Base-by-base conservation (phyloP, 2,888 invertebrate genomes). In the Crocallis elinguaria region DNA sequence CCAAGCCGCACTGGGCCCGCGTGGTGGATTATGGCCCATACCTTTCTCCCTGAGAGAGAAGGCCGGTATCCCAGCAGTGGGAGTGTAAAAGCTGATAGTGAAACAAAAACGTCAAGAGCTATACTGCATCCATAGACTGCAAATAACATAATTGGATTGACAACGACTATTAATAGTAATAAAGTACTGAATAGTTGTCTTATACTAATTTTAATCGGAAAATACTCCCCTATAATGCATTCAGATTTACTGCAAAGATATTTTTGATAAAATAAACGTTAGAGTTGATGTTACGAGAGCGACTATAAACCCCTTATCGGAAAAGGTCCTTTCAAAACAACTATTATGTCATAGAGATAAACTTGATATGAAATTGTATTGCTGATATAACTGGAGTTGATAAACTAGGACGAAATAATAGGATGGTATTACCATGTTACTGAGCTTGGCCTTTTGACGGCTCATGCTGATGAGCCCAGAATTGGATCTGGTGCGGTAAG, bases 331-430 rank as follows among this genome's bases (percentile, higher is more conserved):
- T 36, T 37, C 38, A 36, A 32, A 48, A 19, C 49, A 37, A 21
- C 50, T 39, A 23, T 45, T 44, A 38, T 17, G 16, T 30, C 36
- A n/a, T 11, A 16, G 29, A 55, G 44, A 55, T 55, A 29, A 11
- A 29, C 41, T 25, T 16, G 55, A 55, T 55, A 55, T 21, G 51
- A 51, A 51, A 51, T 45, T 25, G 38, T 51, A 44, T 51, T 41
- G 11, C 19, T 11, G 36, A 11, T 2, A 14, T 29, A 11, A 19
- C 19, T 23, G 13, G 6, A 14, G 19, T 27, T 29, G 25, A 19
- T 49, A 27, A 46, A 38, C 30, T 19, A 3, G 13, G 37, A 8
- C 0, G 33, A 5, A 1, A 33, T 7, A 23, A 19, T 38, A 8
- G 13, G 7, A 11, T 14, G 16, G 8, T 6, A 8, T 16, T 1